A percentile compares a stretch with the other conserved stretches of the same genome.
Evolutionary conservation across 35 echinoderm and acorn worm genomes (phyloP).

Genomic region (Apostichopus californicus): DNA sequence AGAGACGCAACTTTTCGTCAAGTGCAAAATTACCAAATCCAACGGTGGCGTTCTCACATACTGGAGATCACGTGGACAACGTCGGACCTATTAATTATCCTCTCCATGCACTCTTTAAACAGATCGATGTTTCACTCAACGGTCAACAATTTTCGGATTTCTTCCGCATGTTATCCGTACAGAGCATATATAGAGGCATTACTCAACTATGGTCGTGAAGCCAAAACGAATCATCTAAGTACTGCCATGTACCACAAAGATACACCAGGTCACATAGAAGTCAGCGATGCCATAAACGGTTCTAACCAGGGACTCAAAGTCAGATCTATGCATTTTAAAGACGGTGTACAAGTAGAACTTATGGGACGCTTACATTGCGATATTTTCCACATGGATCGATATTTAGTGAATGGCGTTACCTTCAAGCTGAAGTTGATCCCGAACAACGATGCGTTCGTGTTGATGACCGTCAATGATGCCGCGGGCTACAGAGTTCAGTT

Average conservation of each 20-base stretch:
- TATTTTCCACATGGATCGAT: constrained; percentile 44
- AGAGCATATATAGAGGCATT: constrained; percentile 42
- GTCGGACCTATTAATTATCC: not conserved
- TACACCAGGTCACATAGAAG: constrained; percentile 47
- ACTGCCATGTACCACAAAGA: constrained; percentile 54
- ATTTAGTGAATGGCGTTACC: constrained; percentile 49
- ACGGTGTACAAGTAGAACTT: constrained; percentile 30
- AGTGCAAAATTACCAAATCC: constrained; percentile 42
- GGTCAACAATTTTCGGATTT: not conserved
- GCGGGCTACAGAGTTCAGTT: constrained; percentile 21
- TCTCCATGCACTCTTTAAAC: not conserved
- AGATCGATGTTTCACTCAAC: not conserved
- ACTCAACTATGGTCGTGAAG: constrained; percentile 43
- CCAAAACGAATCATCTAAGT: constrained; percentile 28
- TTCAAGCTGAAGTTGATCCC: constrained; percentile 55
- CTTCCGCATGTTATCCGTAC: not conserved
- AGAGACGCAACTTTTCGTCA: constrained; percentile 47
- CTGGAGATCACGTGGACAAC: not conserved
- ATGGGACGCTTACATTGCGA: constrained; percentile 49
- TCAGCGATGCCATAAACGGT: not conserved
- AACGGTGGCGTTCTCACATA: constrained; percentile 9
- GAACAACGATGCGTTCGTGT: constrained; percentile 24
- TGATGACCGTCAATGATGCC: constrained; percentile 51
- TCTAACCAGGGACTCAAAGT: constrained; percentile 42
- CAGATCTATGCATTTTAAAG: constrained; percentile 1